phyloP scores from a whole-genome alignment of 2,113 vertebrate genomes.

The Hippocampus abdominalis region DNA sequence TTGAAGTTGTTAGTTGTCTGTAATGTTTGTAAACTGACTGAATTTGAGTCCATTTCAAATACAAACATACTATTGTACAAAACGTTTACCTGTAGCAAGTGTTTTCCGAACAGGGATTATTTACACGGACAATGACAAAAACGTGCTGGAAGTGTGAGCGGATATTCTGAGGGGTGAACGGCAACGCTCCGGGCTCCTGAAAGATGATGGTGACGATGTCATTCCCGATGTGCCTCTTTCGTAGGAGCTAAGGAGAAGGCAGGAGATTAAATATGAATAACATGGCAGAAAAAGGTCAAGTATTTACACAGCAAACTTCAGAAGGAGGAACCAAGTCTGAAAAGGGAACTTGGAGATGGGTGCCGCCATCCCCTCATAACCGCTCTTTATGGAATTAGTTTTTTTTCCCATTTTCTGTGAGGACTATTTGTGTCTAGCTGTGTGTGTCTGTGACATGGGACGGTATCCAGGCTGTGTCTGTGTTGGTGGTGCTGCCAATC shows the following conservation, averaged over 20 bases:
- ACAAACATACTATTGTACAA: neutral
- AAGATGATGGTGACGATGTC: constrained; percentile 97
- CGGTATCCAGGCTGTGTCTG: constrained; percentile 37
- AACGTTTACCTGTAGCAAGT: constrained; percentile 85
- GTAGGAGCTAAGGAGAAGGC: constrained; percentile 82
- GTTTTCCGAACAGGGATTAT: constrained; percentile 83
- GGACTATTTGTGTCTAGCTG: constrained; percentile 47
- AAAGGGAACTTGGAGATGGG: constrained; percentile 24
- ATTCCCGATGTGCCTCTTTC: constrained; percentile 95
- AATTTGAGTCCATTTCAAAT: too few relatives aligned
- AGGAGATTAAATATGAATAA: constrained; percentile 28
- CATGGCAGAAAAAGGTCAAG: constrained; percentile 2
- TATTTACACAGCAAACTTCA: constrained; percentile 6
- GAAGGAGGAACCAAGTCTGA: constrained; percentile 14
- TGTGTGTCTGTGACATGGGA: constrained; percentile 30
- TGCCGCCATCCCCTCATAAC: constrained; percentile 25
- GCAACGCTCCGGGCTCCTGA: constrained; percentile 87
- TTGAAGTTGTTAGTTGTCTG: too few relatives aligned
- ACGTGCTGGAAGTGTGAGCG: constrained; percentile 96
- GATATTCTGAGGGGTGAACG: constrained; percentile 91
- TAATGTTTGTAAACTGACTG: too few relatives aligned
- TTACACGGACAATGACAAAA: constrained; percentile 88
- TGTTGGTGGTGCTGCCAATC: constrained; percentile 42
- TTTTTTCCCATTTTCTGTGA: constrained; percentile 29
- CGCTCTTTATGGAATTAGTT: constrained; percentile 55